Evolutionary conservation across 2,797 vertebrate genomes (phyloP).

Genomic region (Notamacropus eugenii): DNA sequence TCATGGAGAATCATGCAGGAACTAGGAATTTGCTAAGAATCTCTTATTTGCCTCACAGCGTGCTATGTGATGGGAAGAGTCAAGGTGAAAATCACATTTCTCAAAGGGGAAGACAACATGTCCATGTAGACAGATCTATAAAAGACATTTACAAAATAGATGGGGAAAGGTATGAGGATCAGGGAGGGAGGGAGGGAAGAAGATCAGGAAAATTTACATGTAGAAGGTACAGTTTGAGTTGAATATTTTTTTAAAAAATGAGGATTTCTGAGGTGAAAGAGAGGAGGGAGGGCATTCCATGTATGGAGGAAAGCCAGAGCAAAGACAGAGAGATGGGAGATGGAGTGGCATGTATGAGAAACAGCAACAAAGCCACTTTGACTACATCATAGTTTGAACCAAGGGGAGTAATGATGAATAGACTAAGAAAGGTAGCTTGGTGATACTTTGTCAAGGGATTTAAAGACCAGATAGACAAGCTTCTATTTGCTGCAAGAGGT

Average conservation of each 20-base stretch:
- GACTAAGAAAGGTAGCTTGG: too few relatives aligned
- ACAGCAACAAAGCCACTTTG: too few relatives aligned
- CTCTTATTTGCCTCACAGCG: background rate
- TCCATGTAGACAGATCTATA: background rate
- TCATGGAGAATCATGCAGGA: background rate
- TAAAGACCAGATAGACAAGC: too few relatives aligned
- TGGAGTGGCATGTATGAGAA: background rate
- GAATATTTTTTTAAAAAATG: background rate
- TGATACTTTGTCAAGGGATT: too few relatives aligned
- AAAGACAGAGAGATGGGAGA: background rate
- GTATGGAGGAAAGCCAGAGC: background rate
- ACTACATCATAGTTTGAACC: too few relatives aligned
- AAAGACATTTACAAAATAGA: background rate
- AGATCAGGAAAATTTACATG: background rate
- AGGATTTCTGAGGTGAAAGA: background rate
- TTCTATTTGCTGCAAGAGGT: too few relatives aligned
- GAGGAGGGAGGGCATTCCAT: background rate
- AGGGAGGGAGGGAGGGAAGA: background rate
- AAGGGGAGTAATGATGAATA: too few relatives aligned
- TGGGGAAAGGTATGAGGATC: background rate
- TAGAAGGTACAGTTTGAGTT: background rate
- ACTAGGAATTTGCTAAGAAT: background rate
- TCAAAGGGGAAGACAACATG: background rate
- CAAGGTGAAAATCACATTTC: background rate
- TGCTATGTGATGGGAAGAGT: background rate